Conservation (phyloP, 2,888 invertebrate species). For the Nemurella pictetii region DNA sequence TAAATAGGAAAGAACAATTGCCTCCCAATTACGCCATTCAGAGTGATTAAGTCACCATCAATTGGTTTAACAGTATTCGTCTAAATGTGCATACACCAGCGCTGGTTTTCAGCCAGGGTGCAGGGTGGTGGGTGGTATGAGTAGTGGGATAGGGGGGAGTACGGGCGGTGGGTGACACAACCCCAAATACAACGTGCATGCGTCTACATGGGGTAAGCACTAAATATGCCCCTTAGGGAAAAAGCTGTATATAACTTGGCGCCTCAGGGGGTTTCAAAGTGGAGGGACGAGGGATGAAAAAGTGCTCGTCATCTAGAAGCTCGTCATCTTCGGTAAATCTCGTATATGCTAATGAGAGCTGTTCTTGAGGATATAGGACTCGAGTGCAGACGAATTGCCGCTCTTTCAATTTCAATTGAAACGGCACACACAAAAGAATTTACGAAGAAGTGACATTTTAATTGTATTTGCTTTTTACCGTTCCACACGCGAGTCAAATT, state of each 20-base stretch:
- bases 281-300: neutral
- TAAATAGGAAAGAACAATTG: conserved; percentile 24
- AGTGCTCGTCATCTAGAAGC: neutral
- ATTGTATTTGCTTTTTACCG: no score
- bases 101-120: neutral
- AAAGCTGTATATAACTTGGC: neutral
- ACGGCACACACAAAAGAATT: neutral
- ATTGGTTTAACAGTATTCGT: conserved; percentile 4
- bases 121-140: neutral
- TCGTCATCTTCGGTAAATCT: neutral
- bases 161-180: neutral
- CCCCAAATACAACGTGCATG: neutral
- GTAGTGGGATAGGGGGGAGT: neutral
- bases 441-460: neutral
- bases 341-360: neutral
- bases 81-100: neutral
- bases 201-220: neutral
- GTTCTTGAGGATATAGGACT: neutral
- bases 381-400: neutral
- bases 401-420: neutral
- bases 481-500: no score
- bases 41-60: conserved; percentile 18
- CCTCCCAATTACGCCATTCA: neutral
- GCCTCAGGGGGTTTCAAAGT: neutral
- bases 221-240: neutral